Evolutionary conservation across 2,888 invertebrate species (phyloP).

Genomic region (Hypselothyrea guttata): DNA sequence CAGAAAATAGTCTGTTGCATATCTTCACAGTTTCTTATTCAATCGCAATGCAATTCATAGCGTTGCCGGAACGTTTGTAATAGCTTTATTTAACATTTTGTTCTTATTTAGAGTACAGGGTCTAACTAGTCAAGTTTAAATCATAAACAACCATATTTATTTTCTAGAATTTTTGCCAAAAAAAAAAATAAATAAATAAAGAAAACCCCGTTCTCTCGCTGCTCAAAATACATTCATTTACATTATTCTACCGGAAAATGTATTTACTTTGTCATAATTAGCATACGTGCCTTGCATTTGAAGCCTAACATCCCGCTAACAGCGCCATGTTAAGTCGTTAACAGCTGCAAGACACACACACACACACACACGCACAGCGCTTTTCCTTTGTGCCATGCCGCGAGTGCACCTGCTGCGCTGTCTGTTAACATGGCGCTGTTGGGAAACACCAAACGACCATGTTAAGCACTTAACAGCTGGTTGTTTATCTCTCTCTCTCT

Average conservation of each 20-base stretch:
- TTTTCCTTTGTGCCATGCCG: conserved; percentile 41
- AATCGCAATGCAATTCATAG: too few species aligned
- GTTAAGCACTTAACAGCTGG: conserved; percentile 24
- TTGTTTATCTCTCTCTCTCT: conserved; percentile 19
- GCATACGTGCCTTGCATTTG: conserved; percentile 71
- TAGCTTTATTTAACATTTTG: too few species aligned
- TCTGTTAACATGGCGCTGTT: conserved; percentile 18
- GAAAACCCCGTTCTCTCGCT: conserved; percentile 27
- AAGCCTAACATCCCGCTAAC: conserved; percentile 40
- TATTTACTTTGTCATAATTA: conserved; percentile 76
- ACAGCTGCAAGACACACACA: conserved; percentile 26
- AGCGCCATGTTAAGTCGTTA: conserved; percentile 24
- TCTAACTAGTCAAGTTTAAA: too few species aligned
- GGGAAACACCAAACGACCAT: conserved; percentile 21
- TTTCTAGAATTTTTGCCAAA: not conserved
- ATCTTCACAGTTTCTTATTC: too few species aligned
- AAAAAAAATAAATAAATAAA: not conserved
- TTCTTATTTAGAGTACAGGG: too few species aligned
- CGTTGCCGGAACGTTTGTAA: too few species aligned
- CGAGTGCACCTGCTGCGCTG: conserved; percentile 49
- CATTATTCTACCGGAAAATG: conserved; percentile 72
- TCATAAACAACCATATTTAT: not conserved
- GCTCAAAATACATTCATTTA: conserved; percentile 66
- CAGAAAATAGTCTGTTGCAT: too few species aligned
- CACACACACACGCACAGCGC: conserved; percentile 10